Percentiles rank a stretch among this genome's conserved stretches.
phyloP scores from a whole-genome alignment of 2,888 invertebrate species.

The Standfussiana lucernea region DNA sequence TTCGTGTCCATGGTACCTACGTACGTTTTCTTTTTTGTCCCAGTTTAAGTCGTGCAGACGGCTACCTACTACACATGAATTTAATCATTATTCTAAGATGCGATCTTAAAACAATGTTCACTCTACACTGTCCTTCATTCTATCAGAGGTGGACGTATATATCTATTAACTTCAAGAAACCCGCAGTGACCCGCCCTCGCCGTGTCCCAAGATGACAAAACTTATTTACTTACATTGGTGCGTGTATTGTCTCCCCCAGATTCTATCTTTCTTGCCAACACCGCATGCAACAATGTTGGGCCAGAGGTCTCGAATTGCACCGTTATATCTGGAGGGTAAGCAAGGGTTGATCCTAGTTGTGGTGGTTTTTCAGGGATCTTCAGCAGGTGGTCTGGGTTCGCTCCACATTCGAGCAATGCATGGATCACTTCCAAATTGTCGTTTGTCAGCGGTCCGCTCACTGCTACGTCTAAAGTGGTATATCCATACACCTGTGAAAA shows the following conservation, averaged over 20 bases:
- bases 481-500: constrained; percentile 75
- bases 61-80: neutral
- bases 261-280: constrained; percentile 75
- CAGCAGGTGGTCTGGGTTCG: constrained; percentile 74
- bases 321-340: constrained; percentile 9
- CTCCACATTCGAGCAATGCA: constrained; percentile 78
- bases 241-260: constrained; percentile 70
- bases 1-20: neutral
- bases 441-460: constrained; percentile 75
- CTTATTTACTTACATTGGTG: constrained; percentile 65
- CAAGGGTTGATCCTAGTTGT: too few species aligned
- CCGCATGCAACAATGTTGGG: constrained; percentile 82
- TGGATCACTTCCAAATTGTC: constrained; percentile 78
- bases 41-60: neutral
- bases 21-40: neutral
- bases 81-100: neutral
- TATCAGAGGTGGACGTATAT: neutral
- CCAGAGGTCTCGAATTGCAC: constrained; percentile 78
- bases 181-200: neutral
- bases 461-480: constrained; percentile 78
- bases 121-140: neutral
- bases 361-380: constrained; percentile 31
- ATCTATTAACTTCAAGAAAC: neutral
- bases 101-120: neutral
- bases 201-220: neutral